A percentile compares a stretch with the other conserved stretches of the same genome.
Evolutionary conservation across 2,797 vertebrate species (phyloP).

Genomic region (Orestias chungarensis): DNA sequence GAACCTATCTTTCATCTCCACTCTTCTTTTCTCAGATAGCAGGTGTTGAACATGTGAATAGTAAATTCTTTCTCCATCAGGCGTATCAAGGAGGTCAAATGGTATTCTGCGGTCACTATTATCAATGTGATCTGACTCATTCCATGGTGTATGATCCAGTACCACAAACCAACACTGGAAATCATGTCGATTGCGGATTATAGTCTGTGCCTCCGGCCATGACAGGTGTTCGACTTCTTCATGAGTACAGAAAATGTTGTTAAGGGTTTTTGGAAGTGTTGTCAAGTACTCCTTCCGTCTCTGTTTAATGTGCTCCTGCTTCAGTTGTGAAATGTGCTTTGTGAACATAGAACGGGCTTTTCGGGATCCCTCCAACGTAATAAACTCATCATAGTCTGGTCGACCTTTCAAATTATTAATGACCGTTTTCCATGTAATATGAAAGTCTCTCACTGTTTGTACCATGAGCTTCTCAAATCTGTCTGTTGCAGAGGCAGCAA

Average conservation of each 20-base stretch:
- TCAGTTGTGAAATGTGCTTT: conserved; percentile 96
- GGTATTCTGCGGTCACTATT: conserved; percentile 96
- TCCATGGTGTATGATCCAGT: conserved; percentile 94
- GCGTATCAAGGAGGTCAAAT: conserved; percentile 91
- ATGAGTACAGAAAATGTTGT: conserved; percentile 91
- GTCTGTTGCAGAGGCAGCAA: conserved; percentile 90
- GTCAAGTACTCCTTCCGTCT: conserved; percentile 95
- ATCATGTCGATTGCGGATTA: conserved; percentile 89
- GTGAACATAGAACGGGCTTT: conserved; percentile 94
- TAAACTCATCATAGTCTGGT: conserved; percentile 94
- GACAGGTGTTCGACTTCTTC: conserved; percentile 94
- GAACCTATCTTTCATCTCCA: conserved; percentile 98
- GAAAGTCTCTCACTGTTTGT: conserved; percentile 94
- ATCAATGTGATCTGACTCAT: conserved; percentile 96
- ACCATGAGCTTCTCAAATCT: conserved; percentile 93
- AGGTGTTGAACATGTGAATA: conserved; percentile 96
- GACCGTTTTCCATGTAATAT: conserved; percentile 94
- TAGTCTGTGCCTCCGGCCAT: conserved; percentile 91
- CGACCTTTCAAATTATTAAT: conserved; percentile 94
- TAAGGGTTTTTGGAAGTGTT: conserved; percentile 93
- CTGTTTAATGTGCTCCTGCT: conserved; percentile 96
- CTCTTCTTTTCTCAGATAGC: conserved; percentile 91
- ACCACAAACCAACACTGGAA: conserved; percentile 96
- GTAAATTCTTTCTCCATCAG: conserved; percentile 93
- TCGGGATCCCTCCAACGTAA: conserved; percentile 93